Percentiles rank a stretch among this genome's conserved stretches.
Evolutionary conservation across 2,113 vertebrate genomes (phyloP).

Genomic region (Psephotus haematonotus): DNA sequence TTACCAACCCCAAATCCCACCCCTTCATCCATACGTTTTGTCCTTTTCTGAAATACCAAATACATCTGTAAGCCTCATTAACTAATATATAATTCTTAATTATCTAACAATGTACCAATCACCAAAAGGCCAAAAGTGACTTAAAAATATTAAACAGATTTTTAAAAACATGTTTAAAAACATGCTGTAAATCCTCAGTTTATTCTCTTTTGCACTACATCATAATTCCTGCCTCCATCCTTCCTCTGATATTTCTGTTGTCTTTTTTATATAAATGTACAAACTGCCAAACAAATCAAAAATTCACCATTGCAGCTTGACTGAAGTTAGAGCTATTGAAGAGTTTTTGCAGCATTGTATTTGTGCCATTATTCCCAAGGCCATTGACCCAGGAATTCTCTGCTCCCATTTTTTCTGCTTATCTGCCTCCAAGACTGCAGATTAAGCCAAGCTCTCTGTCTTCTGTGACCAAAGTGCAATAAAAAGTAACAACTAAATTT

Average conservation of each 20-base stretch:
- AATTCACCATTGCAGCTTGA: background rate
- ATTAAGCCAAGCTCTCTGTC: constrained; percentile 15
- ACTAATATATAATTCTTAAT: background rate
- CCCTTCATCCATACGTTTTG: background rate
- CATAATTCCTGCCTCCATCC: background rate
- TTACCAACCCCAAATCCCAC: background rate
- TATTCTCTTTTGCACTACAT: background rate
- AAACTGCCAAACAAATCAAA: background rate
- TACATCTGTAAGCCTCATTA: background rate
- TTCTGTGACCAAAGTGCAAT: constrained; percentile 33
- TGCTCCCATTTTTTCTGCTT: background rate
- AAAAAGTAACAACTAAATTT: constrained; percentile 53
- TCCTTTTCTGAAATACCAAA: background rate
- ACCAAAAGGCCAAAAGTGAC: background rate
- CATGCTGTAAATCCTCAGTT: background rate
- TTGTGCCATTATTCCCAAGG: background rate
- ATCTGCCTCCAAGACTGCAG: background rate
- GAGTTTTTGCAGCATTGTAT: background rate
- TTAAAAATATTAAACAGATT: background rate
- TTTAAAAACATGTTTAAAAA: rapidly evolving
- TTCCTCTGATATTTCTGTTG: background rate
- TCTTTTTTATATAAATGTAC: background rate
- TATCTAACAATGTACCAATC: background rate
- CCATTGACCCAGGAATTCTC: background rate
- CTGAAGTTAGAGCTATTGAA: background rate